Evolutionary conservation across 2,888 invertebrate genomes (phyloP), one percentile per base, ranked within the genome.

Genomic region (Fragum sueziense): DNA sequence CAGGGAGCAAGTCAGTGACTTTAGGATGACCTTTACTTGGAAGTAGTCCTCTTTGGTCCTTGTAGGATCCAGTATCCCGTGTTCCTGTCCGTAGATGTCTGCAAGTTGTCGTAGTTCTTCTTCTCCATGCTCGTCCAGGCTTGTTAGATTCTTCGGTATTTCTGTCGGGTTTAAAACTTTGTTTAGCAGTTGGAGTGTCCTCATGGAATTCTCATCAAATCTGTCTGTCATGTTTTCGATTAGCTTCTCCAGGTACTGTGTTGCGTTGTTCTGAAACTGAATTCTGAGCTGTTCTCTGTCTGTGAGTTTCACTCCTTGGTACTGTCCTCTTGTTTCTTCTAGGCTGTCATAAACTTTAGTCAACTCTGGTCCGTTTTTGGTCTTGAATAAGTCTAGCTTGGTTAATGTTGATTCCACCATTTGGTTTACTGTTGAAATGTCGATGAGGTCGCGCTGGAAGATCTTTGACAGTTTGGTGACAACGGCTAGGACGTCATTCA

Each of bases 281-380:
- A 79, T 82, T 17, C 70, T 37, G 3, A 59, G 9, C 0, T 69
- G 51, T 31, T 70, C 59, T 11, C 59, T 79, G 72, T 79, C 82
- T 6, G n/a, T 59, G 7, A 76, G 22, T 34, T 69, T 79, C 0
- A 79, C 68, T 34, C 57, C 74, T 59, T 67, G 59, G 52, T 82
- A 82, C n/a, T n/a, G 20, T 17, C n/a, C 22, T 34, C 37, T 69
- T n/a, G 25, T 22, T 1, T 37, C 29, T 25, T 47, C 29, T 11
- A 27, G 2, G 33, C 17, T 17, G 34, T 68, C 47, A 41, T 68
- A 37, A 2, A 68, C 47, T 68, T n/a, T 25, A 6, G 34, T 20
- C 4, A 68, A 27, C 11, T n/a, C 47, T 22, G 33, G 25, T 41
- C 68, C 68, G 41, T 68, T 68, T 4, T 25, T 68, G n/a, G 22